Percentiles rank a stretch among this genome's conserved stretches.
phyloP scores from a whole-genome alignment of 2,113 vertebrate genomes.

The Podiceps cristatus region DNA sequence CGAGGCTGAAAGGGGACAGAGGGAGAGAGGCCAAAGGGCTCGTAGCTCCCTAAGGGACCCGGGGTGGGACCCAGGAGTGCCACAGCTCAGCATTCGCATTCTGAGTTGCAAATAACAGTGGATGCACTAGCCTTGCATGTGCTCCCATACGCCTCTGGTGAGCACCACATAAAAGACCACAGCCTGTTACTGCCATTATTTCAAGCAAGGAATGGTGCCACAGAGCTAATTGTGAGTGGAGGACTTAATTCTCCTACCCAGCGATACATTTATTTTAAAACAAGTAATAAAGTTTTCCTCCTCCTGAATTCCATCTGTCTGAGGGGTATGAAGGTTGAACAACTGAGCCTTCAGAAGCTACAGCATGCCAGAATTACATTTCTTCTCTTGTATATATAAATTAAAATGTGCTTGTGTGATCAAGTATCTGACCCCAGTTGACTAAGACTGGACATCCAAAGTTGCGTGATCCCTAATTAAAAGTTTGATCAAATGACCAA shows the following conservation, averaged over 20 bases:
- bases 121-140: fast-evolving
- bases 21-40: background rate
- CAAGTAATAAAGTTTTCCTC: conserved; percentile 31
- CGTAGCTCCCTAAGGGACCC: background rate
- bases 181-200: background rate
- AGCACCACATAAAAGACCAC: background rate
- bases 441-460: background rate
- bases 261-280: conserved; percentile 59
- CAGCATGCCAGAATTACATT: background rate
- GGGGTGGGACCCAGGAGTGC: background rate
- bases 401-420: background rate
- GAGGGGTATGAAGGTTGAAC: conserved; percentile 42
- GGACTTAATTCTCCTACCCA: conserved; percentile 44
- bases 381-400: background rate
- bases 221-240: background rate
- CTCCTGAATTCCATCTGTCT: conserved; percentile 61
- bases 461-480: background rate
- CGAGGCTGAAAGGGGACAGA: background rate
- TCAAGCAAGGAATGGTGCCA: background rate
- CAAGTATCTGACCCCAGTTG: background rate
- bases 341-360: background rate
- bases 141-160: background rate
- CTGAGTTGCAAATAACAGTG: background rate
- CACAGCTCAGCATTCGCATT: background rate
- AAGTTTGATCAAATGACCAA: background rate